Percentiles rank a stretch among this genome's conserved stretches.
Conservation (phyloP, 2,113 vertebrate species). For the Orycteropus afer region DNA sequence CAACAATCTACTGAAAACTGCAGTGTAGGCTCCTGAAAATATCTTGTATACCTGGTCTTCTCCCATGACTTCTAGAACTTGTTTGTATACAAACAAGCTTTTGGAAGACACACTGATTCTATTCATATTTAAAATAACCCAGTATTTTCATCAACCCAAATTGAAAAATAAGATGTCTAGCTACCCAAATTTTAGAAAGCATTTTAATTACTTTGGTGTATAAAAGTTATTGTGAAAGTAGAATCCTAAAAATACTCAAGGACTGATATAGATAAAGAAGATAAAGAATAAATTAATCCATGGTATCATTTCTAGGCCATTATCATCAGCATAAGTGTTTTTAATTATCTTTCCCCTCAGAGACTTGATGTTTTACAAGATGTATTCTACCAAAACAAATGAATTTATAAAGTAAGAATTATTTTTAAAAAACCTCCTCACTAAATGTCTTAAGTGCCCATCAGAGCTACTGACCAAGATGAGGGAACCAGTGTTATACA, state of each 20-base stretch:
- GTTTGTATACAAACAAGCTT: background rate
- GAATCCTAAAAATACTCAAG: constrained; percentile 60
- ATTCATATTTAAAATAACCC: background rate
- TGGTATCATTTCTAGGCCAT: constrained; percentile 47
- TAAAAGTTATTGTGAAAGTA: constrained; percentile 32
- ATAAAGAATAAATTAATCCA: constrained; percentile 63
- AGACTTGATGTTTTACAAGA: constrained; percentile 45
- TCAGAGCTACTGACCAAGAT: constrained; percentile 24
- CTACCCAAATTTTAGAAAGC: constrained; percentile 29
- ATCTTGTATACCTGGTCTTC: background rate
- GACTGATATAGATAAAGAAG: background rate
- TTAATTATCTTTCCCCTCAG: constrained; percentile 59
- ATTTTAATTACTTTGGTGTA: background rate
- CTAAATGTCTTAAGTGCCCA: constrained; percentile 29
- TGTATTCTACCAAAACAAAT: constrained; percentile 54
- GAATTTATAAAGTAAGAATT: constrained; percentile 55
- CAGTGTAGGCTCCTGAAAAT: background rate
- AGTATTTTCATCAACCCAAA: background rate
- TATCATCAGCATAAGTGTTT: constrained; percentile 50
- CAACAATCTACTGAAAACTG: background rate
- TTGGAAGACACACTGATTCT: background rate
- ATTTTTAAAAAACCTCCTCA: background rate
- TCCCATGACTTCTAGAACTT: background rate
- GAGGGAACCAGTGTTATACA: background rate
- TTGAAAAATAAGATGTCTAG: background rate